phyloP scores from a whole-genome alignment of 2,113 vertebrate species.

The Odontesthes bonariensis region DNA sequence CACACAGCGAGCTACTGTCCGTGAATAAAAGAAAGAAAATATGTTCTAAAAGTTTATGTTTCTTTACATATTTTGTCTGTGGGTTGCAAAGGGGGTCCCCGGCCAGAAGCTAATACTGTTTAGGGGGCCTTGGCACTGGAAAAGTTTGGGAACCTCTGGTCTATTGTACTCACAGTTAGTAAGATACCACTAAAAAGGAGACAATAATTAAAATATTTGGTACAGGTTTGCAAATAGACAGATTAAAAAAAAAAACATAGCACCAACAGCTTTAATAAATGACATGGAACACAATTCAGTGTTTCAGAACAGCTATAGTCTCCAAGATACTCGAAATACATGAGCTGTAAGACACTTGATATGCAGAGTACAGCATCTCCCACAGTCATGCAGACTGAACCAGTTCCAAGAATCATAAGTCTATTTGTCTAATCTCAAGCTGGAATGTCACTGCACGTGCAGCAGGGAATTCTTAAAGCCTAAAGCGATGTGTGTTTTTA shows the following conservation, averaged over 20 bases:
- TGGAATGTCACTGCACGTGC: not conserved
- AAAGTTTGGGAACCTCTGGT: too few relatives aligned
- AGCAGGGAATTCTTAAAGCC: constrained; percentile 8
- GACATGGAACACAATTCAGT: not conserved
- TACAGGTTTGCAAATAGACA: not conserved
- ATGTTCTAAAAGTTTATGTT: too few relatives aligned
- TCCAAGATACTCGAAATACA: constrained; percentile 5
- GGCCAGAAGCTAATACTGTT: too few relatives aligned
- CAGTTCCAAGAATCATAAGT: constrained; percentile 15
- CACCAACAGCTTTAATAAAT: not conserved
- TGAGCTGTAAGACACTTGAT: constrained; percentile 2
- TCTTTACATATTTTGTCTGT: too few relatives aligned
- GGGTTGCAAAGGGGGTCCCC: too few relatives aligned
- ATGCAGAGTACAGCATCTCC: constrained; percentile 8
- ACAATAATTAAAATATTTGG: not conserved
- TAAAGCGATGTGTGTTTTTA: not conserved
- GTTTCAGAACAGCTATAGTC: not conserved
- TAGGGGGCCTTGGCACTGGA: too few relatives aligned
- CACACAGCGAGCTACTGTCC: too few relatives aligned
- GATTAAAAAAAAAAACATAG: not conserved
- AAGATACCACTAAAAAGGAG: not conserved
- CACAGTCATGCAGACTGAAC: constrained; percentile 1
- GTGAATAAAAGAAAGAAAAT: too few relatives aligned
- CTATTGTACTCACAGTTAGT: not conserved
- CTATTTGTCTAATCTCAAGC: constrained; percentile 22